Conservation (phyloP, 2,113 vertebrate species). For the Laticauda colubrina region DNA sequence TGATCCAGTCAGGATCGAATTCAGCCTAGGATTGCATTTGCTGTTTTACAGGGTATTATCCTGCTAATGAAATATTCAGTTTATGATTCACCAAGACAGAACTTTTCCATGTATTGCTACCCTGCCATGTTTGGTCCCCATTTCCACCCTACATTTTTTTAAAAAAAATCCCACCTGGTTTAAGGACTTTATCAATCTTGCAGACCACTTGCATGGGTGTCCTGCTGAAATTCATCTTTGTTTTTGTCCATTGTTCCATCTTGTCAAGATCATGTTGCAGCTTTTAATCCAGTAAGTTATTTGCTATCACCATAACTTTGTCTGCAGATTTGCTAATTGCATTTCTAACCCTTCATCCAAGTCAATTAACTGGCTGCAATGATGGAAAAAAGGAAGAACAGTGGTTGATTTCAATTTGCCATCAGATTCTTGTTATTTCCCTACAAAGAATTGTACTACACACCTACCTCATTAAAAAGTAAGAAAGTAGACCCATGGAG, state of each 20-base stretch:
- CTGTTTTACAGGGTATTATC: no score
- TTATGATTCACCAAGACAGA: background rate
- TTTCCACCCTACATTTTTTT: no score
- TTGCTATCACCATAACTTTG: background rate
- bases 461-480: background rate
- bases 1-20: no score
- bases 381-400: background rate
- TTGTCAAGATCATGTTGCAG: background rate
- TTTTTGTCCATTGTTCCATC: background rate
- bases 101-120: background rate
- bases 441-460: background rate
- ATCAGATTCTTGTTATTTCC: background rate
- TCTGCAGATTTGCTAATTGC: background rate
- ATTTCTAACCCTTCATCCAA: background rate
- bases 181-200: background rate
- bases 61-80: background rate
- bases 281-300: background rate
- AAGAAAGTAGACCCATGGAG: background rate
- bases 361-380: background rate
- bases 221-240: background rate
- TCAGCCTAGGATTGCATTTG: no score
- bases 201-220: background rate
- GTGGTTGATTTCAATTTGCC: background rate
- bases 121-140: background rate
- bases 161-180: background rate